phyloP scores from a whole-genome alignment of 2,113 vertebrate species.

The Amia ocellicauda region DNA sequence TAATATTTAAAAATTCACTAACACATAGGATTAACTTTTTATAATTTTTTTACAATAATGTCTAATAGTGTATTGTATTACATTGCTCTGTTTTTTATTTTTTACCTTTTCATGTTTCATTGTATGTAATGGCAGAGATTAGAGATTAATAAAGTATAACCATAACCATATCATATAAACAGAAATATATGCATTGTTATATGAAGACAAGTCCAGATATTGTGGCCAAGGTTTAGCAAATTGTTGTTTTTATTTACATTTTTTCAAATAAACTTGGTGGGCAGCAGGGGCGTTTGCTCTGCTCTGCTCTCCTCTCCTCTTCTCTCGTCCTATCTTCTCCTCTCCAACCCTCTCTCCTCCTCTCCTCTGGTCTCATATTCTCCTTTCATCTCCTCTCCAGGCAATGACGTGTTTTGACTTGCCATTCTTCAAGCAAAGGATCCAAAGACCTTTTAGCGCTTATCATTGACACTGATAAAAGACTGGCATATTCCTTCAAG shows the following conservation, averaged over 20 bases:
- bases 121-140: constrained; percentile 3
- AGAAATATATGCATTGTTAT: constrained; percentile 6
- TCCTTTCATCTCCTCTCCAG: constrained; percentile 6
- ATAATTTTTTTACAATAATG: constrained; percentile 1
- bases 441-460: not conserved
- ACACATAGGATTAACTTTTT: too few relatives aligned
- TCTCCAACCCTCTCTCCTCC: not conserved
- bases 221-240: not conserved
- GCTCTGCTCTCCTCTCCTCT: not conserved
- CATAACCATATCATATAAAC: constrained; percentile 14
- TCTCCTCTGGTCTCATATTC: not conserved
- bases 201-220: constrained; percentile 2
- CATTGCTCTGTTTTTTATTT: constrained; percentile 5
- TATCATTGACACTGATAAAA: not conserved
- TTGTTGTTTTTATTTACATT: constrained; percentile 6
- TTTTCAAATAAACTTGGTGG: constrained; percentile 5
- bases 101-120: constrained; percentile 5
- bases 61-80: constrained; percentile 9
- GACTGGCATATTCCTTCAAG: not conserved
- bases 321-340: constrained; percentile 1
- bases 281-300: not conserved
- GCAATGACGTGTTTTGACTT: constrained; percentile 8
- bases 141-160: constrained; percentile 1
- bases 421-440: constrained; percentile 7
- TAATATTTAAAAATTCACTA: too few relatives aligned